Evolutionary conservation across 1,140 invertebrate genomes (phyloP).

Genomic region (Leucophenga varia): DNA sequence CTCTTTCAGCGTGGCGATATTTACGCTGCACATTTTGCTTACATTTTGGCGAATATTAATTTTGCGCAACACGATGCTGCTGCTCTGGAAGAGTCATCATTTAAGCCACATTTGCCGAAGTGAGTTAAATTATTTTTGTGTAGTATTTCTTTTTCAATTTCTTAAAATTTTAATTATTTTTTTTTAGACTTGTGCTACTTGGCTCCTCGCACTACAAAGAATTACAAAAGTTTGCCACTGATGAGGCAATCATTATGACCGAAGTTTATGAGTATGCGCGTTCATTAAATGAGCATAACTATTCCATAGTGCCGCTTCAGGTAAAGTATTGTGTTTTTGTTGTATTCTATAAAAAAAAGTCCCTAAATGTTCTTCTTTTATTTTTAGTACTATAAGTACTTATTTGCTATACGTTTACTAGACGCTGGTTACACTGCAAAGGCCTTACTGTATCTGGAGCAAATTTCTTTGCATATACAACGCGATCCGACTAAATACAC

Average conservation of each 20-base stretch:
- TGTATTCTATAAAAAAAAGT: background rate
- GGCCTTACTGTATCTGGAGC: conserved; percentile 80
- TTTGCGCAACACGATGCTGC: conserved; percentile 63
- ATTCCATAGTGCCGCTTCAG: conserved; percentile 69
- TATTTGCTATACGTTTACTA: conserved; percentile 71
- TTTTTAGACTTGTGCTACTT: conserved; percentile 76
- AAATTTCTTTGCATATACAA: conserved; percentile 69
- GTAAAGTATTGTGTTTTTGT: conserved; percentile 14
- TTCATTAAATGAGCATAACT: conserved; percentile 75
- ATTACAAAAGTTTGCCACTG: conserved; percentile 72
- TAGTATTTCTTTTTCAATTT: background rate
- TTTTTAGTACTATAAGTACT: conserved; percentile 70
- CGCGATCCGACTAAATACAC: conserved; percentile 62
- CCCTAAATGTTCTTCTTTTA: conserved; percentile 3
- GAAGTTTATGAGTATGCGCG: conserved; percentile 94
- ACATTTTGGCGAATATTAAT: conserved; percentile 81
- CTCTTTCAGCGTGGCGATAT: conserved; percentile 70
- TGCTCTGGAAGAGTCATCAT: conserved; percentile 36
- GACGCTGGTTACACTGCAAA: conserved; percentile 78
- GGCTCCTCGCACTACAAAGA: conserved; percentile 68
- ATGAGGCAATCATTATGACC: conserved; percentile 87
- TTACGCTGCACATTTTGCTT: conserved; percentile 91
- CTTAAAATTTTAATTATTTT: background rate
- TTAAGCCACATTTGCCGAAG: conserved; percentile 43
- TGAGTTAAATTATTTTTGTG: conserved; percentile 9